Evolutionary conservation across 2,797 vertebrate genomes (phyloP).

Genomic region (Pangasius larnaudii): DNA sequence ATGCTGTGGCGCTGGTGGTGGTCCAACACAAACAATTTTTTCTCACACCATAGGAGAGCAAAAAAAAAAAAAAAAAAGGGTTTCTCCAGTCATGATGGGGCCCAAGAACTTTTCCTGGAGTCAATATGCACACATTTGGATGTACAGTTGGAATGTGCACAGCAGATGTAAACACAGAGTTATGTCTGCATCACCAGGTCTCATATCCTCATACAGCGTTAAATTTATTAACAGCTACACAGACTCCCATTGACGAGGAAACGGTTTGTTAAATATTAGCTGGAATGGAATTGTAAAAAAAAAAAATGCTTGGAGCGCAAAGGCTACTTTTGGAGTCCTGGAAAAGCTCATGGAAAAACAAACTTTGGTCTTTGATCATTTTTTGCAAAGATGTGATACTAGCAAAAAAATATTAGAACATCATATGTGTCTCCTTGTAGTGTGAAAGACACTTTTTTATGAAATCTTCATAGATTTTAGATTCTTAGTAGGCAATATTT

Average conservation of each 20-base stretch:
- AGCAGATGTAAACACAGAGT: constrained; percentile 27
- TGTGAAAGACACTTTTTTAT: neutral
- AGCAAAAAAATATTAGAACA: neutral
- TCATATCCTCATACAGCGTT: constrained; percentile 4
- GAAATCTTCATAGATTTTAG: neutral
- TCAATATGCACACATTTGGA: constrained; percentile 26
- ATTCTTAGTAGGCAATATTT: neutral
- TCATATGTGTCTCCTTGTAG: neutral
- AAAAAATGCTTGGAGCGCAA: constrained; percentile 48
- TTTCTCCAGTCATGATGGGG: constrained; percentile 17
- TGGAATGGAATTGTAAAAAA: constrained; percentile 33
- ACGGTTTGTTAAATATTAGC: constrained; percentile 20
- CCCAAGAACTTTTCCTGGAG: constrained; percentile 28
- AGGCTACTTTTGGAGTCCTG: constrained; percentile 62
- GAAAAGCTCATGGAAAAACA: constrained; percentile 64
- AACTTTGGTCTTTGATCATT: constrained; percentile 64
- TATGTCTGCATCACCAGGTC: constrained; percentile 10
- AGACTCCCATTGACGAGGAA: constrained; percentile 11
- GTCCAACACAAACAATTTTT: constrained; percentile 58
- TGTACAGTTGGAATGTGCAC: constrained; percentile 21
- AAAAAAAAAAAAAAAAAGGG: constrained; percentile 13
- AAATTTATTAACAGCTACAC: constrained; percentile 1
- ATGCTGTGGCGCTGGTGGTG: constrained; percentile 60
- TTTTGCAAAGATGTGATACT: constrained; percentile 15
- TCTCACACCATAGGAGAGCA: constrained; percentile 6